A percentile compares a stretch with the other conserved stretches of the same genome.
These are phyloP conservation scores for Aphelinus atriplicis DNA, from an alignment of 1,140 invertebrate species.

Conservation along the genomic window DNA sequence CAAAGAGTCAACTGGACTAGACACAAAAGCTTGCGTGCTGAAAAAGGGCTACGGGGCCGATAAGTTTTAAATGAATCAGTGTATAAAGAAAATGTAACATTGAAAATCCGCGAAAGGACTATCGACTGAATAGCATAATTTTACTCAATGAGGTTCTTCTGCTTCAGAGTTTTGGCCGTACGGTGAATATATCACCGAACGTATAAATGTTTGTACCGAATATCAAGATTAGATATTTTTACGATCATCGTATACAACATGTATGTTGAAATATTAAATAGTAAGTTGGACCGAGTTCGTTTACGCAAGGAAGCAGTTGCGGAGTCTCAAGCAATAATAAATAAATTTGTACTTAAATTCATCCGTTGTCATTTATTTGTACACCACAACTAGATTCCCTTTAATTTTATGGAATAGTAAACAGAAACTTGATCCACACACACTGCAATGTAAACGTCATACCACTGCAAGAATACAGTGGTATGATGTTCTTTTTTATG, in stretches of 20 bases:
- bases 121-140: conserved; percentile 39
- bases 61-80: conserved; percentile 8
- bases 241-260: neutral
- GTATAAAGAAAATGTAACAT: conserved; percentile 6
- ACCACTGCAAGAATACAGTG: no score
- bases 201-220: no score
- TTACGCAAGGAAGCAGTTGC: conserved; percentile 17
- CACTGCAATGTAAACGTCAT: no score
- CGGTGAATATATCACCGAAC: neutral
- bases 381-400: neutral
- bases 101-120: conserved; percentile 22
- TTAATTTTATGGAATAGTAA: no score
- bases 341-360: conserved; percentile 50
- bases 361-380: no score
- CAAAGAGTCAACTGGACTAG: neutral
- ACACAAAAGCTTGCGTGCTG: conserved; percentile 1
- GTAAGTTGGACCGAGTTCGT: neutral
- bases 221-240: no score
- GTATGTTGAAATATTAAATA: neutral
- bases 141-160: conserved; percentile 32
- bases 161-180: conserved; percentile 3
- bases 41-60: neutral
- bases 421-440: no score
- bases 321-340: conserved; percentile 46
- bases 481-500: no score